A percentile compares a stretch with the other conserved stretches of the same genome.
Evolutionary conservation across 2,797 vertebrate genomes (phyloP).

Genomic region (Florisuga fusca): DNA sequence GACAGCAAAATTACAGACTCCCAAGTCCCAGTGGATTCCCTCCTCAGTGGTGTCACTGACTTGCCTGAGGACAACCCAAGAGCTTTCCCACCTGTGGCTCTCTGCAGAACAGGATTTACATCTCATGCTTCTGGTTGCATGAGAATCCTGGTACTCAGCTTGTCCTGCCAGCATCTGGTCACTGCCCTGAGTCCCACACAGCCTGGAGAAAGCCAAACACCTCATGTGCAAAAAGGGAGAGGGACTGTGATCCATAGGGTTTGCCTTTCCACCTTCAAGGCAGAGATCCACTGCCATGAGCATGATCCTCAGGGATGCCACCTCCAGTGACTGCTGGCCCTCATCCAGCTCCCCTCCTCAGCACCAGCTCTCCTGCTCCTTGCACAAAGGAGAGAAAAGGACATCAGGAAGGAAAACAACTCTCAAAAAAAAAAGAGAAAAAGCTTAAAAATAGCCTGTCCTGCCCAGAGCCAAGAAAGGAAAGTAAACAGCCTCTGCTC

Average conservation of each 20-base stretch:
- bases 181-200: fast-evolving
- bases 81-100: neutral
- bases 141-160: neutral
- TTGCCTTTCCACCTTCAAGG: neutral
- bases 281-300: neutral
- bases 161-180: neutral
- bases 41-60: neutral
- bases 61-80: neutral
- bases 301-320: neutral
- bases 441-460: conserved; percentile 58
- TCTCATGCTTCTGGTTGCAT: fast-evolving
- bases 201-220: neutral
- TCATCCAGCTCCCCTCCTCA: neutral
- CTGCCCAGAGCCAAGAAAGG: conserved; percentile 26
- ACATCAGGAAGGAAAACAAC: conserved; percentile 48
- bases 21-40: neutral
- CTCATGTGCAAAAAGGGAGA: neutral
- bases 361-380: neutral
- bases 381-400: neutral
- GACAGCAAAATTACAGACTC: neutral
- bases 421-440: conserved; percentile 1
- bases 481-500: conserved; percentile 43
- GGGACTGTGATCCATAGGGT: neutral
- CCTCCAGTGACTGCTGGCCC: neutral
- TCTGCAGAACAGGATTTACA: neutral